Percentiles rank a stretch among this genome's conserved stretches.
These are phyloP conservation scores for Lagria hirta DNA, from an alignment of 2,888 invertebrate genomes.

Conservation along the genomic window DNA sequence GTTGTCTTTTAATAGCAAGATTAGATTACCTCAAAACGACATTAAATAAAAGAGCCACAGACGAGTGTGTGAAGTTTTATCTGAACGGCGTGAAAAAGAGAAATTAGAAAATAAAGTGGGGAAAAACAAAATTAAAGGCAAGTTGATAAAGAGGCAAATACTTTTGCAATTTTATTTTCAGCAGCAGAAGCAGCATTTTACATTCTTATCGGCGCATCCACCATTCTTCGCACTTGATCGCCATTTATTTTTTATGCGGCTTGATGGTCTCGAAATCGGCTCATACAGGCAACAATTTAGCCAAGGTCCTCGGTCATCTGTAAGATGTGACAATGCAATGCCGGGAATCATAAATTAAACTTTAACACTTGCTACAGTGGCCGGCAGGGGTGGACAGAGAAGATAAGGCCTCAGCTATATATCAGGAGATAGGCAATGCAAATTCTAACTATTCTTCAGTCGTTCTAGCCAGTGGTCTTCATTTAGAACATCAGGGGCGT, in stretches of 20 bases:
- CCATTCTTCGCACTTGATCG: neutral
- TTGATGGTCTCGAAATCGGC: no score
- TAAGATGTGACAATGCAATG: constrained; percentile 56
- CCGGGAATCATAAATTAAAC: constrained; percentile 55
- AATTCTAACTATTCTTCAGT: constrained; percentile 50
- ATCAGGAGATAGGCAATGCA: constrained; percentile 52
- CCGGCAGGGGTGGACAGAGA: constrained; percentile 54
- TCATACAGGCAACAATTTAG: no score
- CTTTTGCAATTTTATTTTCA: constrained; percentile 4
- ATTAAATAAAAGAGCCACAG: no score
- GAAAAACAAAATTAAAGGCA: constrained; percentile 3
- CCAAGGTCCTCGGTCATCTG: constrained; percentile 48
- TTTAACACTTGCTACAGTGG: constrained; percentile 54
- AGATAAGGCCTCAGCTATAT: constrained; percentile 54
- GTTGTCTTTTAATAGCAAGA: no score
- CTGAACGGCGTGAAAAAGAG: constrained; percentile 1
- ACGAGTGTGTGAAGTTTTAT: neutral
- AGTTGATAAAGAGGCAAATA: constrained; percentile 6
- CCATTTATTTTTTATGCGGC: no score
- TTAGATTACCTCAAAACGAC: no score
- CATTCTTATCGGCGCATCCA: neutral
- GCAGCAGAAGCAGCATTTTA: constrained; percentile 2
- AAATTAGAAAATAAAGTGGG: constrained; percentile 3
- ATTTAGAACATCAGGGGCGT: constrained; percentile 35
- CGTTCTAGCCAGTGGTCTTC: constrained; percentile 40